These are phyloP conservation scores for Henricia sp. DNA, from an alignment of 53 echinoderm and acorn worm genomes.

Conservation along the genomic window DNA sequence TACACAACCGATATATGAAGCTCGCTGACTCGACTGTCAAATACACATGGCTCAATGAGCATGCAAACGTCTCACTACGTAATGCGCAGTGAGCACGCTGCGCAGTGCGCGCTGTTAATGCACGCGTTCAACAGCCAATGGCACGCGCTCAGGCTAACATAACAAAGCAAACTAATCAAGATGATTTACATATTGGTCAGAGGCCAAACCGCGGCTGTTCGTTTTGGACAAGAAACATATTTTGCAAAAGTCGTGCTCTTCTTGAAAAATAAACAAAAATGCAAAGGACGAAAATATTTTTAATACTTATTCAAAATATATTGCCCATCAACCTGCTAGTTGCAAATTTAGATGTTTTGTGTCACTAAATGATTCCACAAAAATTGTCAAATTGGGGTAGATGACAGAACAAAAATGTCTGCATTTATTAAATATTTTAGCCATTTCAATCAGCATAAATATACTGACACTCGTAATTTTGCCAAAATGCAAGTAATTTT, in stretches of 20 bases:
- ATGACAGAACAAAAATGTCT: too few relatives aligned
- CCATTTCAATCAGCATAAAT: too few relatives aligned
- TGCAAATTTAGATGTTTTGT: too few relatives aligned
- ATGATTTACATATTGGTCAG: slow-evolving; percentile 18
- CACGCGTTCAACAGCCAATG: slow-evolving; percentile 1
- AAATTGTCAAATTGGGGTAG: too few relatives aligned
- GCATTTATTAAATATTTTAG: too few relatives aligned
- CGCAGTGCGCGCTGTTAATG: neutral
- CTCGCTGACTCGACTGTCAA: slow-evolving; percentile 56
- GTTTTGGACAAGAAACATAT: neutral
- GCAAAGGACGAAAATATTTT: neutral
- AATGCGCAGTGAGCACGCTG: neutral
- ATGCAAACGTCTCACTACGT: slow-evolving; percentile 9
- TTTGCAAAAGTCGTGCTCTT: neutral
- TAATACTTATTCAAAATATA: too few relatives aligned
- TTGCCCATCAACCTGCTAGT: too few relatives aligned
- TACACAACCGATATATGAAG: slow-evolving; percentile 40
- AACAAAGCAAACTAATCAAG: slow-evolving; percentile 42
- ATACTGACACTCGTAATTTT: too few relatives aligned
- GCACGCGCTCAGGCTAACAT: slow-evolving; percentile 47
- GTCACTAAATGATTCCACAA: too few relatives aligned
- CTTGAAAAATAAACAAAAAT: neutral
- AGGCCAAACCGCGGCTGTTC: too few relatives aligned
- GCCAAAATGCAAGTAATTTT: too few relatives aligned
- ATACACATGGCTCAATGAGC: slow-evolving; percentile 57